phyloP scores from a whole-genome alignment of 1,140 invertebrate genomes.

The Nasonia giraulti region DNA sequence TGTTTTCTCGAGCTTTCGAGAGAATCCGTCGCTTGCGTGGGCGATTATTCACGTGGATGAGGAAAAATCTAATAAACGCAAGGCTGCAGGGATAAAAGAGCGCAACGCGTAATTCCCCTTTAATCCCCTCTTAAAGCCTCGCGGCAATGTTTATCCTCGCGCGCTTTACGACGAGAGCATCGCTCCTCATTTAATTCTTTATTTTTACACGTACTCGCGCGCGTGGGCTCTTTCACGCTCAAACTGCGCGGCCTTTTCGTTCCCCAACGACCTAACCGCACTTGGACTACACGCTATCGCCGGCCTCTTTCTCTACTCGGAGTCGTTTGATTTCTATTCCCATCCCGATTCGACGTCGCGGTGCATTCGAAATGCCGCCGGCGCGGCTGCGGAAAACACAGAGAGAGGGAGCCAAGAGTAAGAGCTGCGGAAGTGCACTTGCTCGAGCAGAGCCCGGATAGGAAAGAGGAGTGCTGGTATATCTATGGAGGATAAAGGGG shows the following conservation, averaged over 20 bases:
- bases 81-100: background rate
- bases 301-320: background rate
- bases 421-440: slow-evolving; percentile 27
- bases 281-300: background rate
- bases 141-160: slow-evolving; percentile 39
- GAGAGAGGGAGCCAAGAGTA: slow-evolving; percentile 10
- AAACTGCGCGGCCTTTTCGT: background rate
- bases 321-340: slow-evolving; percentile 45
- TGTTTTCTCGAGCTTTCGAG: no score
- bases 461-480: background rate
- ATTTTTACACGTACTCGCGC: slow-evolving; percentile 22
- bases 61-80: slow-evolving; percentile 19
- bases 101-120: slow-evolving; percentile 13
- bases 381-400: slow-evolving; percentile 6
- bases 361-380: slow-evolving; percentile 30
- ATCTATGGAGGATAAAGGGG: background rate
- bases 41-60: no score
- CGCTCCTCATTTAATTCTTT: slow-evolving; percentile 39
- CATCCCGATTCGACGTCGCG: slow-evolving; percentile 28
- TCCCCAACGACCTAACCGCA: background rate
- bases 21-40: no score
- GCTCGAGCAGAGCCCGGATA: slow-evolving; percentile 7
- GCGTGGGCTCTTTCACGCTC: background rate
- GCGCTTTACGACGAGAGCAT: slow-evolving; percentile 23
- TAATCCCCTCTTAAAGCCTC: slow-evolving; percentile 39